Evolutionary conservation across 2,888 invertebrate species (phyloP), one percentile per base, ranked within the genome.

Genomic region (Alloplasta piceator): DNA sequence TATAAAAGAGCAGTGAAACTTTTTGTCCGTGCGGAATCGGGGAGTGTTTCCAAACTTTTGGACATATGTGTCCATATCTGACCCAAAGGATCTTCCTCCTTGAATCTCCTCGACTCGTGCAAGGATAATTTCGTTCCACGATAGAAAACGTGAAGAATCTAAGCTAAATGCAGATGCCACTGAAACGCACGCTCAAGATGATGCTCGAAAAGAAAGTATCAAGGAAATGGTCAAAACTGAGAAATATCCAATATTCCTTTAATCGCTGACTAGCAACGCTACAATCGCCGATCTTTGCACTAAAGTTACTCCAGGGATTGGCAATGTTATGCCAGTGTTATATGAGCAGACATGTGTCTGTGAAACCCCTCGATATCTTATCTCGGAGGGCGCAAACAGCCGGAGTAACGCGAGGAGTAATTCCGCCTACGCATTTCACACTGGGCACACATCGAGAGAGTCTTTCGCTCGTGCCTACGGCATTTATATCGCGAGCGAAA

Each of bases 371-470:
- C 50, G 14, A 7, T 66, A 83, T 82, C 83, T 84, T 85, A 78
- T 83, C 82, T 26, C 26, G 26, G 26, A 26, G 26, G 26, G 26
- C 26, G 26, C 26, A 26, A 26, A 26, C 26, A 88, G 87, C 87
- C 86, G 85, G 82, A 86, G 85, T 85, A 87, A 87, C 87, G 86
- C 82, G 81, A 84, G 74, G 78, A 80, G 80, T 85, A 79, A 86
- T 87, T 86, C 82, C 85, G 82, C 87, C 88, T 86, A 86, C 85
- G 87, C 85, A 79, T 71, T 71, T 80, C 48, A 66, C 64, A 64
- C 70, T 46, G 12, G 16, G 12, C 46, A 50, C 60, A 50, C 70
- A 77, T 56, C n/a, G n/a, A n/a, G 26, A 26, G 26, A 46, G 48
- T 75, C 70, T 58, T 71, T 16, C 46, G 43, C 52, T 14, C 55